Conservation (phyloP, 2,888 invertebrate species). For the Eustalomyia histrio region DNA sequence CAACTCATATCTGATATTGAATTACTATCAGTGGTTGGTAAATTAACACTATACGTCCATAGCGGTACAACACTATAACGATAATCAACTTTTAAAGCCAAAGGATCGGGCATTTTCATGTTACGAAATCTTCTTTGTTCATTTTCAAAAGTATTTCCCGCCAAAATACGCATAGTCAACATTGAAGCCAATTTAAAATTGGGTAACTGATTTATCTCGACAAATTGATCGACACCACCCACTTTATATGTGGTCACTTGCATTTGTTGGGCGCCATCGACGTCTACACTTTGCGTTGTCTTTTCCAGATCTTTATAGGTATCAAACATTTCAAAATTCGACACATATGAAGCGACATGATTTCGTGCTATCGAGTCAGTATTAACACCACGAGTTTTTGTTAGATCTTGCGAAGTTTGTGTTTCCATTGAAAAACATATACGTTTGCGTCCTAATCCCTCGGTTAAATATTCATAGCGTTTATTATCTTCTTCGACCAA, state of each 20-base stretch:
- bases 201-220: constrained; percentile 69
- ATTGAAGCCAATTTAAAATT: constrained; percentile 83
- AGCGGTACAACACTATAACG: constrained; percentile 84
- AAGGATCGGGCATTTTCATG: constrained; percentile 82
- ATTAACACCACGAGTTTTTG: constrained; percentile 84
- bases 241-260: constrained; percentile 76
- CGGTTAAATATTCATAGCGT: constrained; percentile 84
- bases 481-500: constrained; percentile 83
- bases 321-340: constrained; percentile 89
- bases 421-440: constrained; percentile 84
- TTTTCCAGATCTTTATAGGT: constrained; percentile 82
- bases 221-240: constrained; percentile 73
- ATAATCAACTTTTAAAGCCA: constrained; percentile 83
- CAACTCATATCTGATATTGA: constrained; percentile 84
- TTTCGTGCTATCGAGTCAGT: constrained; percentile 81
- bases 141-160: constrained; percentile 84
- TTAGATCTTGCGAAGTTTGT: constrained; percentile 83
- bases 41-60: constrained; percentile 83
- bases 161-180: constrained; percentile 86
- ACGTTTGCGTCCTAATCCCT: constrained; percentile 84
- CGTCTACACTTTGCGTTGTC: constrained; percentile 72
- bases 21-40: constrained; percentile 74
- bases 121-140: constrained; percentile 87
- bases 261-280: constrained; percentile 80
- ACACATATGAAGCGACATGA: constrained; percentile 84